A percentile compares a stretch with the other conserved stretches of the same genome.
Evolutionary conservation across 2,888 invertebrate genomes (phyloP).

Genomic region (Drosophila pullipes): DNA sequence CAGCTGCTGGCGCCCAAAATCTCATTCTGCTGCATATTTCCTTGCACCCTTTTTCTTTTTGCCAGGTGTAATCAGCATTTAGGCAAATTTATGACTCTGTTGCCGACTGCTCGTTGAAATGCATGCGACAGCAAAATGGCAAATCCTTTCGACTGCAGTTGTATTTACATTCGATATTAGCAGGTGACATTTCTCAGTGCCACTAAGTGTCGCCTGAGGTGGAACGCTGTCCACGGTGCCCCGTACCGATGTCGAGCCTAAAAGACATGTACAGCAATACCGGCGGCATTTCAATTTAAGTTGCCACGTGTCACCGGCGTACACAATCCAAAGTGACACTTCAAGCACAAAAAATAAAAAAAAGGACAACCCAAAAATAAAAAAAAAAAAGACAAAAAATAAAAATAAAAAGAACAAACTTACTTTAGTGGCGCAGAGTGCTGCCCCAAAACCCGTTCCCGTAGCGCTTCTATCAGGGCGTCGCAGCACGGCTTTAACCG

Average conservation of each 20-base stretch:
- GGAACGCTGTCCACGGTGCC: neutral
- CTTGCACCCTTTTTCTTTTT: neutral
- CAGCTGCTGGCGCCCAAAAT: conserved; percentile 38
- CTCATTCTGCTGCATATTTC: conserved; percentile 13
- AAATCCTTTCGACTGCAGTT: conserved; percentile 35
- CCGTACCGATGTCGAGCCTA: conserved; percentile 44
- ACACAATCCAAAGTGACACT: conserved; percentile 76
- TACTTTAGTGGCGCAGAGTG: neutral
- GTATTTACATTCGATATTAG: conserved; percentile 36
- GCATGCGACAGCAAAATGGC: conserved; percentile 18
- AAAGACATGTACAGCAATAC: conserved; percentile 72
- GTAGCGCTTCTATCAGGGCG: conserved; percentile 4
- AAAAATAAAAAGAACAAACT: conserved; percentile 32
- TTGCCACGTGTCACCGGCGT: conserved; percentile 78
- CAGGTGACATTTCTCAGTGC: conserved; percentile 60
- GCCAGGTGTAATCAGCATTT: conserved; percentile 52
- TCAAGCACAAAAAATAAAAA: conserved; percentile 34
- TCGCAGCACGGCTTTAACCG: conserved; percentile 47
- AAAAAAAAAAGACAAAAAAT: neutral
- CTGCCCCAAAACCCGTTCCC: neutral
- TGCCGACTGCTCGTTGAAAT: conserved; percentile 25
- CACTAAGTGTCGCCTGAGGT: conserved; percentile 62
- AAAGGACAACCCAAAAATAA: conserved; percentile 23
- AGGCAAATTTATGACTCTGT: conserved; percentile 48
- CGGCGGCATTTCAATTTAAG: conserved; percentile 80